Evolutionary conservation across 2,113 vertebrate species (phyloP).

Genomic region (Rhineura floridana): DNA sequence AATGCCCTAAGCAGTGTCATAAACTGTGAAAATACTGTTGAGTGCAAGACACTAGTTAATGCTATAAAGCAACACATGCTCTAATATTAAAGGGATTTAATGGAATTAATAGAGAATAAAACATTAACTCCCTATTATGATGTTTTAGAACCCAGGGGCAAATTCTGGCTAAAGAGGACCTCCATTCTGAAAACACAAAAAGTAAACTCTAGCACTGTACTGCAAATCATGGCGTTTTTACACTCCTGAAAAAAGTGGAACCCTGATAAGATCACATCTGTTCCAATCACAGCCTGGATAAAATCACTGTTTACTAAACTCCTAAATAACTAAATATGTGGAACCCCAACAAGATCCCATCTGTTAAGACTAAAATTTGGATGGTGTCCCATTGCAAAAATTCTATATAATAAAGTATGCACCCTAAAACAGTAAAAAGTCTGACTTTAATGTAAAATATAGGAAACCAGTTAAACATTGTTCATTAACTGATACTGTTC

Average conservation of each 20-base stretch:
- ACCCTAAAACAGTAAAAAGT: constrained; percentile 51
- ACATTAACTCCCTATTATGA: constrained; percentile 88
- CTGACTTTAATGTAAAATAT: constrained; percentile 45
- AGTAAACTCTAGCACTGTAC: constrained; percentile 84
- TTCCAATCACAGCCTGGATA: constrained; percentile 88
- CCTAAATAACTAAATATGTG: constrained; percentile 89
- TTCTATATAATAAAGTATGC: constrained; percentile 74
- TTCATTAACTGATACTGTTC: constrained; percentile 36
- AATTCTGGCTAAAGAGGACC: constrained; percentile 84
- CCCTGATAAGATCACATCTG: constrained; percentile 89
- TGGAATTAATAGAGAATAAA: constrained; percentile 90
- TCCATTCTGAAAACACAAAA: constrained; percentile 80
- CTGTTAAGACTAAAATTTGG: constrained; percentile 81
- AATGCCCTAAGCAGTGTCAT: constrained; percentile 91
- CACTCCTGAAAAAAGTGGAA: constrained; percentile 84
- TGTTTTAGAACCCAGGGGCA: constrained; percentile 86
- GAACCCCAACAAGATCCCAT: constrained; percentile 87
- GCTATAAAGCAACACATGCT: constrained; percentile 90
- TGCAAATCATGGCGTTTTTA: constrained; percentile 87
- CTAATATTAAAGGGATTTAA: constrained; percentile 91
- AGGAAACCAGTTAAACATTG: constrained; percentile 47
- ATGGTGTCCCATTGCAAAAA: constrained; percentile 80
- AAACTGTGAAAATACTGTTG: constrained; percentile 90
- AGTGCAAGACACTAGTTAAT: constrained; percentile 90
- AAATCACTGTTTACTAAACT: constrained; percentile 89